phyloP scores from a whole-genome alignment of 1,140 invertebrate genomes.

The Macrocentrus cingulum region DNA sequence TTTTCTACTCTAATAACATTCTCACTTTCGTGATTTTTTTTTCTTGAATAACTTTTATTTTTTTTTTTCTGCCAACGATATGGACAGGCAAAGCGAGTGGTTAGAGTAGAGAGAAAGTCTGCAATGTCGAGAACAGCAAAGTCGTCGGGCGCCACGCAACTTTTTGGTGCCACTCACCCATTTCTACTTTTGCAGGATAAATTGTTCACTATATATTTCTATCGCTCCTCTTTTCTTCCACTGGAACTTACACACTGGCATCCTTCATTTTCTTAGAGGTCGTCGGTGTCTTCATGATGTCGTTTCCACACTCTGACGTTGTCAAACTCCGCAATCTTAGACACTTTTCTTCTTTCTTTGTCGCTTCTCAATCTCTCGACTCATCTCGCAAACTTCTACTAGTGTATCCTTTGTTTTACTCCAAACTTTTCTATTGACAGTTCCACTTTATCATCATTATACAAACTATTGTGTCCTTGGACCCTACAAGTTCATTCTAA shows the following conservation, averaged over 20 bases:
- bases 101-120: background rate
- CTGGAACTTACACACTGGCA: background rate
- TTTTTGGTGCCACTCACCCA: conserved; percentile 24
- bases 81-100: background rate
- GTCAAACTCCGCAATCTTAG: too few relatives aligned
- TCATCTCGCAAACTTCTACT: too few relatives aligned
- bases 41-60: background rate
- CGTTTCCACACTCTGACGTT: too few relatives aligned
- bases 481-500: too few relatives aligned
- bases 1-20: background rate
- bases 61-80: conserved; percentile 4
- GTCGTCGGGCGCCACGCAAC: conserved; percentile 22
- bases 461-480: too few relatives aligned
- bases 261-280: too few relatives aligned
- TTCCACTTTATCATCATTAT: too few relatives aligned
- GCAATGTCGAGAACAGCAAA: conserved; percentile 17
- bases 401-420: too few relatives aligned
- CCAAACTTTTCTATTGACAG: too few relatives aligned
- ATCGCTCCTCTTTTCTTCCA: background rate
- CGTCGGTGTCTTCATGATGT: too few relatives aligned
- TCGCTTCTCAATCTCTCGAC: too few relatives aligned
- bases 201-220: conserved; percentile 5
- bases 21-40: conserved; percentile 3
- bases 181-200: conserved; percentile 23
- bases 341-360: too few relatives aligned